Evolutionary conservation across 2,113 vertebrate genomes (phyloP), one percentile per base, ranked within the genome.

Genomic region (Dicerorhinus sumatrensis): DNA sequence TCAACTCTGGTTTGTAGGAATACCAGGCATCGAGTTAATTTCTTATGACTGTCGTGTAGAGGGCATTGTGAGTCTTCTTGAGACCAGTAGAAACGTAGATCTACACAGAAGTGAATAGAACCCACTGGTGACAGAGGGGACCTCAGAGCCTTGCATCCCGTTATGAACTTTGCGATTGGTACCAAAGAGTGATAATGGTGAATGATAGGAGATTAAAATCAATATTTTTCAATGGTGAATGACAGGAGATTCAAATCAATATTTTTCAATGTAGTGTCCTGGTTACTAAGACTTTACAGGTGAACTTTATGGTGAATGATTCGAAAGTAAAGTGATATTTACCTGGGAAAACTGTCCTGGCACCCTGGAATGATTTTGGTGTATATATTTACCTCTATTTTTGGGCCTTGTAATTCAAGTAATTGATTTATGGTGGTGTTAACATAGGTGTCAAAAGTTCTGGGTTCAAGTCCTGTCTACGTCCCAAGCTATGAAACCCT

Each of bases 151-250:
- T 58, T 36, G 10, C 23, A 7, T 21, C 18, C 33, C 51, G 58
- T 48, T 29, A 14, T 6, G 60, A 75, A 42, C 56, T 36, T 83
- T 58, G 51, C 87, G 56, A 31, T 46, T 46, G 62, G 31, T 51
- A 72, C 33, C 65, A 65, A 33, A 21, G 48, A 33, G 12, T 56
- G 31, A 75, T 29, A 90, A 27, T 7, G 4, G 1, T 2, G 0
- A 60, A 39, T 2, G 17, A 54, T 3, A 54, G 51, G 14, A 46
- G 58, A 33, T 20, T 21, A 29, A 65, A 51, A 65, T 67, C 56
- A 63, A 0, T 23, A 13, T 7, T 33, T 91, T 82, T 67, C 14
- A 67, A 0, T 18, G 6, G 1, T 2, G 0, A 60, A 39, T 2
- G 13, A 54, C 13, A 54, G 51, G 14, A 46, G 58, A 33, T 20